phyloP scores from a whole-genome alignment of 2,113 vertebrate genomes.

The Oreochromis spilurus region DNA sequence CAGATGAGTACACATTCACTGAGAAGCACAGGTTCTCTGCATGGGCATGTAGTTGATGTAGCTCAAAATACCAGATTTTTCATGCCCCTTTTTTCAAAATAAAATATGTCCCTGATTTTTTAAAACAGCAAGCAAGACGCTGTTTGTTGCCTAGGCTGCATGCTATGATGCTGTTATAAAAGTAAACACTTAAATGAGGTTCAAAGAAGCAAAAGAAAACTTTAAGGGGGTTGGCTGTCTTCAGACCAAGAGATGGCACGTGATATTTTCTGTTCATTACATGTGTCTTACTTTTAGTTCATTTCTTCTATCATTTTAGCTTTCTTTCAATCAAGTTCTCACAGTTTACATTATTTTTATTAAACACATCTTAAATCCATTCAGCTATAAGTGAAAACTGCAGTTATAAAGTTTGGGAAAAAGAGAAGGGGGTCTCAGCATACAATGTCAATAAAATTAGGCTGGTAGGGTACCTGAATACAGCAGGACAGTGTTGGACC shows the following conservation, averaged over 20 bases:
- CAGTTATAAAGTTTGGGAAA: background rate
- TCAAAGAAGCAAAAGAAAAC: background rate
- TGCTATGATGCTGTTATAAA: background rate
- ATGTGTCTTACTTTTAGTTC: background rate
- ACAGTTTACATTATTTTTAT: background rate
- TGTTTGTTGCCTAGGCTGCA: background rate
- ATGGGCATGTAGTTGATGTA: background rate
- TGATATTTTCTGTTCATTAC: background rate
- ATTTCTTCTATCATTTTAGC: background rate
- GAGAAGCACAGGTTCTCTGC: background rate
- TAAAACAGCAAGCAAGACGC: background rate
- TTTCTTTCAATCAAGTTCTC: background rate
- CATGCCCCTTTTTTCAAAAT: background rate
- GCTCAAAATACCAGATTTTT: background rate
- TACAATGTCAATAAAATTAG: background rate
- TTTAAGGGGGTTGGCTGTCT: background rate
- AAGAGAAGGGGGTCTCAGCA: background rate
- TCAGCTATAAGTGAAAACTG: background rate
- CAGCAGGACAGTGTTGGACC: constrained; percentile 42
- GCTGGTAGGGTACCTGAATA: constrained; percentile 59
- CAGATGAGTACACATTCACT: background rate
- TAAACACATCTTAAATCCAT: background rate
- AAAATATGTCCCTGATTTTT: background rate
- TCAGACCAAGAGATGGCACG: background rate
- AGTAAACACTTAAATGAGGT: background rate